Percentiles rank a stretch among this genome's conserved stretches.
phyloP scores from a whole-genome alignment of 2,113 vertebrate species.

The Halcyon malimbica region DNA sequence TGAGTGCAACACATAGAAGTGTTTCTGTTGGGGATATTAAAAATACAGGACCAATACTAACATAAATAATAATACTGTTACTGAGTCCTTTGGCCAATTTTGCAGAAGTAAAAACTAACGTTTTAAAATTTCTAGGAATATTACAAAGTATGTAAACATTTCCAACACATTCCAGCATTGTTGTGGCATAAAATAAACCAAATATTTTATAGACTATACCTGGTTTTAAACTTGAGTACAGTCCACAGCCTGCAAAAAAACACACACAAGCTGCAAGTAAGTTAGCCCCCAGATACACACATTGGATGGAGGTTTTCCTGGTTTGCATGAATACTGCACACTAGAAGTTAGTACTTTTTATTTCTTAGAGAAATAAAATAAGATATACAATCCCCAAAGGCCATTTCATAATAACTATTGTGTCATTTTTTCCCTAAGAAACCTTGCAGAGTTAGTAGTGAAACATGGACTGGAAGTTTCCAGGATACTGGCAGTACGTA shows the following conservation, averaged over 20 bases:
- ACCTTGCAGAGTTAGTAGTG: not conserved
- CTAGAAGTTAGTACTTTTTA: not conserved
- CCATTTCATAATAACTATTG: not conserved
- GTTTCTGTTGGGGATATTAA: not conserved
- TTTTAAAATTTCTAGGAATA: not conserved
- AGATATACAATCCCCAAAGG: not conserved
- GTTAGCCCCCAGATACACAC: not conserved
- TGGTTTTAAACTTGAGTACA: not conserved
- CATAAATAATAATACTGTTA: not conserved
- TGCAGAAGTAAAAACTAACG: not conserved
- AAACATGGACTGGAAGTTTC: not conserved
- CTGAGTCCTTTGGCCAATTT: not conserved
- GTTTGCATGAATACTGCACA: not conserved
- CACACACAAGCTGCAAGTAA: not conserved
- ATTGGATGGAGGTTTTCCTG: not conserved
- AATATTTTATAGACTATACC: not conserved
- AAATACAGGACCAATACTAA: not conserved
- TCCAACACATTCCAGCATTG: not conserved
- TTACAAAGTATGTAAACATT: not conserved
- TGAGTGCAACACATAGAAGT: not conserved
- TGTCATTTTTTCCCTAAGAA: not conserved
- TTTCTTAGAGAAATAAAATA: not conserved
- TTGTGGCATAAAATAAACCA: not conserved
- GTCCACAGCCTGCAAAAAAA: not conserved
- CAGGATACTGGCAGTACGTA: not conserved